Base-by-base conservation (phyloP, 2,113 vertebrate genomes). In the Cavia porcellus region DNA sequence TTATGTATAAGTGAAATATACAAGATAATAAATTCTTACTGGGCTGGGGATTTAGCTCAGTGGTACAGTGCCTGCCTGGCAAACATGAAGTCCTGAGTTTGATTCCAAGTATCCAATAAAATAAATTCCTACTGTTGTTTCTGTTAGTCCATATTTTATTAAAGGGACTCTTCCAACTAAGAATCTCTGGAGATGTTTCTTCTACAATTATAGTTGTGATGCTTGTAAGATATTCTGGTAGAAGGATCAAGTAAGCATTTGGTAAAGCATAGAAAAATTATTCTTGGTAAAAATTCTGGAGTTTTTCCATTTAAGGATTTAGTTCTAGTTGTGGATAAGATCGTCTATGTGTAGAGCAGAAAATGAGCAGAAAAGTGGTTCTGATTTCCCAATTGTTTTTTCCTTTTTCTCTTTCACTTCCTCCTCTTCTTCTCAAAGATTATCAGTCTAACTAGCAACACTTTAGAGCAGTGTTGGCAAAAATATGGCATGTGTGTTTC, bases 211-310 rank as follows among this genome's bases (percentile, higher is more conserved):
- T 13, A 72, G n/a, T 61, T 82, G 79, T n/a, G 30, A 20, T 84
- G 14, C 68, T 30, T 45, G 7, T 83, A 82, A 50, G 68, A 47
- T 68, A 57, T 77, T 42, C 66, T 88, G 83, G 35, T 12, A n/a
- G 19, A 64, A 12, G 74, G 35, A 82, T 75, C 64, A 94, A 86
- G 83, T 59, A 82, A 86, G 42, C 28, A 82, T 30, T 86, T 75
- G 57, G 22, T 82, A 81, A n/a, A 66, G 22, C 57, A 96, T 45
- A 94, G 62, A 47, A 75, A 38, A 86, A 97, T 74, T 68, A 86
- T 70, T 94, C 57, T 81, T 38, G 57, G 45, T 92, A 89, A 89
- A 72, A 94, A 80, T 80, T 86, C 25, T 66, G 66, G 74, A 92
- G 82, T 87, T 72, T 81, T 47, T 25, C 64, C 77, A 86, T n/a